A percentile compares a stretch with the other conserved stretches of the same genome.
phyloP scores from a whole-genome alignment of 2,888 invertebrate species.

The Phasia obesa region DNA sequence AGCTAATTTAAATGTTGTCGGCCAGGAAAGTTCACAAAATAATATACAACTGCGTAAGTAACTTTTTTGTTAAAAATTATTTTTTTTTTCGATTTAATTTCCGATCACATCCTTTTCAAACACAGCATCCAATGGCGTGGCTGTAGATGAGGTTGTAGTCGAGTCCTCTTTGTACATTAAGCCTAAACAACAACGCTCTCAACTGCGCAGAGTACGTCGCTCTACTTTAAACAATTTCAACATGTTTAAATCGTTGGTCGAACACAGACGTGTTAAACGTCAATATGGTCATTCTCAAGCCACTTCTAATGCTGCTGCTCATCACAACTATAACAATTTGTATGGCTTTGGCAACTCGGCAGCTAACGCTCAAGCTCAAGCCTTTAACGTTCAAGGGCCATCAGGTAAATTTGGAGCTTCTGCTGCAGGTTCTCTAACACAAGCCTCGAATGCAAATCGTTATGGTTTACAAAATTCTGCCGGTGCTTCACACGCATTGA shows the following conservation, averaged over 20 bases:
- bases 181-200: constrained; percentile 78
- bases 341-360: constrained; percentile 77
- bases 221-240: constrained; percentile 49
- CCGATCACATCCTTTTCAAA: neutral
- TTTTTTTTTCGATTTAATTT: neutral
- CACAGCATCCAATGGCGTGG: constrained; percentile 76
- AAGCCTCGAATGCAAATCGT: constrained; percentile 77
- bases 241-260: constrained; percentile 67
- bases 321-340: constrained; percentile 72
- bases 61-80: neutral
- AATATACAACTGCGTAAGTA: constrained; percentile 75
- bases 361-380: constrained; percentile 80
- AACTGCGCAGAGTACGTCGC: constrained; percentile 65
- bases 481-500: constrained; percentile 81
- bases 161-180: constrained; percentile 83
- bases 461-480: constrained; percentile 78
- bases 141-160: constrained; percentile 83
- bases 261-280: constrained; percentile 78
- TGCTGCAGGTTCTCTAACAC: constrained; percentile 80
- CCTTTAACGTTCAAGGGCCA: constrained; percentile 79
- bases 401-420: constrained; percentile 80
- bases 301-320: constrained; percentile 78
- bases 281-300: constrained; percentile 76
- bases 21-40: constrained; percentile 57
- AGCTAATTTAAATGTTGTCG: constrained; percentile 67